These are phyloP conservation scores for Gasterosteus nipponicus DNA, from an alignment of 2,113 vertebrate species.

Conservation along the genomic window DNA sequence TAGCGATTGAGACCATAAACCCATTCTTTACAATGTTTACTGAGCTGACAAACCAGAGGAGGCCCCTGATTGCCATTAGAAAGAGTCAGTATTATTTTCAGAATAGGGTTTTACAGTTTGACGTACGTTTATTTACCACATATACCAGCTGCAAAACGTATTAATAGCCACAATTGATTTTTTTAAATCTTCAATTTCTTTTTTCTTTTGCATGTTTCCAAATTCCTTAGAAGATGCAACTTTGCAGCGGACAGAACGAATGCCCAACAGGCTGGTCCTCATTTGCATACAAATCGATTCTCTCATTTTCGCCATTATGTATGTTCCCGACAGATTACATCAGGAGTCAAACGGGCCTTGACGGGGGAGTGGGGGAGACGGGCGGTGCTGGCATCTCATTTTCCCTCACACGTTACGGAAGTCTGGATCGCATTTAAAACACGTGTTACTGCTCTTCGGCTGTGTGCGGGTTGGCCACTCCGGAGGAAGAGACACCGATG, in stretches of 20 bases:
- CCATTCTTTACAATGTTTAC: neutral
- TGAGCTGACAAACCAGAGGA: neutral
- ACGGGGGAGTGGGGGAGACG: conserved; percentile 16
- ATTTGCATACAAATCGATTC: conserved; percentile 14
- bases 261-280: neutral
- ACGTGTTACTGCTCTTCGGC: conserved; percentile 85
- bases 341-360: conserved; percentile 19
- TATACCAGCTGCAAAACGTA: neutral
- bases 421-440: conserved; percentile 97
- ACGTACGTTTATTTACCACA: neutral
- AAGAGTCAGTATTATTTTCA: neutral
- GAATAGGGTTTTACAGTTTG: neutral
- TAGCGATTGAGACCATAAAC: neutral
- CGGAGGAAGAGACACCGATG: conserved; percentile 76
- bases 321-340: conserved; percentile 12
- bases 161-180: neutral
- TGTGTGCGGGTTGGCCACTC: conserved; percentile 57
- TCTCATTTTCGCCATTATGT: neutral
- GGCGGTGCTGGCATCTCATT: conserved; percentile 65
- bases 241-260: neutral
- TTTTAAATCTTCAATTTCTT: neutral
- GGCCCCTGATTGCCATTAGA: neutral
- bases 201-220: neutral
- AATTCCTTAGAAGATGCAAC: neutral
- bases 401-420: conserved; percentile 81